phyloP scores from a whole-genome alignment of 2,888 invertebrate genomes.

The Eupithecia abbreviata region DNA sequence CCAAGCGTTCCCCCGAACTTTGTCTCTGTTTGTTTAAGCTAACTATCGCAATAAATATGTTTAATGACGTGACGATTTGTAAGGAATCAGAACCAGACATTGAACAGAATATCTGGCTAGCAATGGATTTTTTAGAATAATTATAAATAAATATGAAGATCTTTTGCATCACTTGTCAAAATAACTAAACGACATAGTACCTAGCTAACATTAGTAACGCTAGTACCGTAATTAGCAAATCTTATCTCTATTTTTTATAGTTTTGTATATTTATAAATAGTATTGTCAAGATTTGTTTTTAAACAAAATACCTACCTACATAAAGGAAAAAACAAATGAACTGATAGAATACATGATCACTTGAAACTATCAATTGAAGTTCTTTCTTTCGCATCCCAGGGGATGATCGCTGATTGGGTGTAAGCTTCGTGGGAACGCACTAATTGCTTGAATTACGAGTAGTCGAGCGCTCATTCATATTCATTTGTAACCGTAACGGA shows the following conservation, averaged over 20 bases:
- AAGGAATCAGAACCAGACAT: constrained; percentile 46
- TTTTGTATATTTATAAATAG: not conserved
- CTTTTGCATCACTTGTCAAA: not conserved
- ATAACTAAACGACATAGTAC: not conserved
- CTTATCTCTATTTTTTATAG: not conserved
- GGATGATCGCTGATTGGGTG: constrained; percentile 52
- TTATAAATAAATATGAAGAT: not conserved
- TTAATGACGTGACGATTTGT: constrained; percentile 73
- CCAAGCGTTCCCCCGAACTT: constrained; percentile 63
- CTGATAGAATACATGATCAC: not conserved
- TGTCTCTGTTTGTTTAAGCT: constrained; percentile 76
- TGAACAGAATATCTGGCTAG: not conserved
- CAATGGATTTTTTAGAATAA: not conserved
- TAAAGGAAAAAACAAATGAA: not conserved
- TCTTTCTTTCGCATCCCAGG: constrained; percentile 59
- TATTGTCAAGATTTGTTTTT: not conserved
- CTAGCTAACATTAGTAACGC: not conserved
- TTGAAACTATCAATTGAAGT: not conserved
- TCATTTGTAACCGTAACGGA: constrained; percentile 63
- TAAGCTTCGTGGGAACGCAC: constrained; percentile 71
- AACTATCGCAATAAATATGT: constrained; percentile 78
- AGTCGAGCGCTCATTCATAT: constrained; percentile 65
- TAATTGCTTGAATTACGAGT: constrained; percentile 76
- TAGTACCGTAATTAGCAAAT: not conserved
- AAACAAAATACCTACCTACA: not conserved